Evolutionary conservation across 2,113 vertebrate species (phyloP), one percentile per base, ranked within the genome.

Genomic region (Hylia prasina): DNA sequence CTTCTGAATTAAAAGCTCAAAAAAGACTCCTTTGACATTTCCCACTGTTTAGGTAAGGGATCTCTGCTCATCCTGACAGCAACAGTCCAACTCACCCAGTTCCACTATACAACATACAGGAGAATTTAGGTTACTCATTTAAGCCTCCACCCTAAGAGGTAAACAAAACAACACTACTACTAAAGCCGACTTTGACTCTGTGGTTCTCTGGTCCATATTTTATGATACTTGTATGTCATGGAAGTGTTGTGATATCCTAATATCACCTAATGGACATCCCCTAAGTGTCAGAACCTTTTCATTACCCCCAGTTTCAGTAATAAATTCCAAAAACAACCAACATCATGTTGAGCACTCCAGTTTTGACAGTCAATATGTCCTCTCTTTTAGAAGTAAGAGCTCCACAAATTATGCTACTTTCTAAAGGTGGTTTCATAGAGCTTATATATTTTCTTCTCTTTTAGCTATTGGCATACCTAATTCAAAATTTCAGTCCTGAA

Each of bases 31-130:
- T 65, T 44, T 15, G 9, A 51, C 45, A 60, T 56, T 53, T 79
- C 51, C 22, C 31, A 63, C 11, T 51, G 27, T 23, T 88, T 48
- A 35, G 33, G 40, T 37, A 73, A 53, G 28, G 28, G 47, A 61
- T 17, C 9, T 61, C 60, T 57, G n/a, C 19, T 79, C 68, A 75
- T 28, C 8, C 23, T 82, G 47, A 82, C 7, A 78, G 15, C 1
- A 2, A 27, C 0, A 63, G 42, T 19, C 7, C 37, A 63, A 40
- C 5, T 10, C 8, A 11, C 10, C 8, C 33, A 60, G 30, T 45
- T 72, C 33, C 31, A 47, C 25, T 57, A 30, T 2, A 42, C 7
- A 87, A 37, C 16, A 40, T 13, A 47, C 0, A 6, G 10, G 11
- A 11, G 24, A 61, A 77, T 51, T 37, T 15, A 53, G 28, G 25